Evolutionary conservation across 2,888 invertebrate genomes (phyloP).

Genomic region (Therioaphis trifolii): DNA sequence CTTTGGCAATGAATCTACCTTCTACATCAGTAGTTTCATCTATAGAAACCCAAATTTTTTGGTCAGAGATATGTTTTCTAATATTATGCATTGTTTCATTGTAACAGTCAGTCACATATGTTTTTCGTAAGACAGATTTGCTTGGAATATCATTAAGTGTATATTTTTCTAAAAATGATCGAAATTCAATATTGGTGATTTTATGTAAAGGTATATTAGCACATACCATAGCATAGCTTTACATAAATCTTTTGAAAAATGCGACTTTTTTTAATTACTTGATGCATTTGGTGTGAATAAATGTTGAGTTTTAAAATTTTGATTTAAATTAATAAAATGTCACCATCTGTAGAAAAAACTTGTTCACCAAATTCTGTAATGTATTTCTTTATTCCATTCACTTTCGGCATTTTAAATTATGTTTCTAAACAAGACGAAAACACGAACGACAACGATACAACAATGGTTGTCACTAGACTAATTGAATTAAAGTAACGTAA

Average conservation of each 20-base stretch:
- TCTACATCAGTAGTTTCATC: not conserved
- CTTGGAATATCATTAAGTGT: not conserved
- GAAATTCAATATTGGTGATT: too few species aligned
- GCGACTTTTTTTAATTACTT: not conserved
- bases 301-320: not conserved
- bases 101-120: not conserved
- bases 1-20: not conserved
- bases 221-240: not conserved
- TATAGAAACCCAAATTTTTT: not conserved
- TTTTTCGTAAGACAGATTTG: not conserved
- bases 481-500: too few species aligned
- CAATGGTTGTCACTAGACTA: too few species aligned
- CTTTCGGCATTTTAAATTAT: too few species aligned
- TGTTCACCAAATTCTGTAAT: too few species aligned
- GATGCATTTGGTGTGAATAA: not conserved
- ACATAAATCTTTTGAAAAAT: not conserved
- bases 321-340: not conserved
- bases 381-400: too few species aligned
- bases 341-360: too few species aligned
- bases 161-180: not conserved
- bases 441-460: too few species aligned
- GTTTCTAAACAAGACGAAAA: too few species aligned
- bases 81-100: not conserved
- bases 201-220: not conserved
- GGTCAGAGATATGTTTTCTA: not conserved